Percentiles rank a stretch among this genome's conserved stretches.
These are phyloP conservation scores for Clarias magur DNA, from an alignment of 2,113 vertebrate species.

Conservation along the genomic window DNA sequence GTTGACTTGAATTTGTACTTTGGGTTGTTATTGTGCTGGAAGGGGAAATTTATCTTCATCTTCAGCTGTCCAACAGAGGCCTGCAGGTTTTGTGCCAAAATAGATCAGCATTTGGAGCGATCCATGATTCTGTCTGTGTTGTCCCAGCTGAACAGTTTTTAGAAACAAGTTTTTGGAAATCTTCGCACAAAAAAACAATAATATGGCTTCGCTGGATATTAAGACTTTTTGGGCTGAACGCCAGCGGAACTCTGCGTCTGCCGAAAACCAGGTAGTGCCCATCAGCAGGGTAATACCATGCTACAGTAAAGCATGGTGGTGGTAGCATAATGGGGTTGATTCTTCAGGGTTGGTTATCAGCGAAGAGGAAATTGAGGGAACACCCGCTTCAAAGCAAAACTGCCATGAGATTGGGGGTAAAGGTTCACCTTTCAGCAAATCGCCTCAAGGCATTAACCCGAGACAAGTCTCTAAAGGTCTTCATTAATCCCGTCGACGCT, in stretches of 20 bases:
- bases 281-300: background rate
- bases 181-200: background rate
- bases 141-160: background rate
- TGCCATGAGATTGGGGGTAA: background rate
- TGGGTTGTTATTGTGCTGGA: background rate
- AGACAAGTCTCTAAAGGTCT: background rate
- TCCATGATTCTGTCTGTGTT: background rate
- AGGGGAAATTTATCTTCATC: background rate
- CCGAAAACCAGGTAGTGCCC: background rate
- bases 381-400: background rate
- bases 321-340: background rate
- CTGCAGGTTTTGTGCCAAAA: background rate
- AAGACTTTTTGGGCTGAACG: background rate
- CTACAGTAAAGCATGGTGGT: background rate
- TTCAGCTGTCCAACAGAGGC: background rate
- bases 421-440: background rate
- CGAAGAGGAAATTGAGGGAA: background rate
- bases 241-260: too few relatives aligned
- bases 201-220: background rate
- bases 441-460: too few relatives aligned
- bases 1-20: background rate
- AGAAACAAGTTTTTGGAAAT: background rate
- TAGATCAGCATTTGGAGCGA: background rate
- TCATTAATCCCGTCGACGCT: too few relatives aligned
- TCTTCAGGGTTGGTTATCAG: background rate